phyloP scores from a whole-genome alignment of 1,140 invertebrate genomes.

The Helicoverpa zea region DNA sequence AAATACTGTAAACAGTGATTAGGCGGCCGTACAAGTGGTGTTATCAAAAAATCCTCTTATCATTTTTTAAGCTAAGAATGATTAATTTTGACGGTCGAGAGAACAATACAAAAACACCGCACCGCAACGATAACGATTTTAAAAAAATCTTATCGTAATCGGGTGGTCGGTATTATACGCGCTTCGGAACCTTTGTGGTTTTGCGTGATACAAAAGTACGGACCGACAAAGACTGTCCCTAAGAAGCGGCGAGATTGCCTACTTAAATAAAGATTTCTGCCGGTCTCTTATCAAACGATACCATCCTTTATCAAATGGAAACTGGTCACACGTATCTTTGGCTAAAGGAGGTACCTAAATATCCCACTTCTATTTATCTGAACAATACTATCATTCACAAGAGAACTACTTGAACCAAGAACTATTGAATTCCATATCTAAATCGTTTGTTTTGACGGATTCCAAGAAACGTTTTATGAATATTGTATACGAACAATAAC shows the following conservation, averaged over 20 bases:
- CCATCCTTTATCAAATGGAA: background rate
- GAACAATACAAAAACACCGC: conserved; percentile 67
- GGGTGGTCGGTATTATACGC: conserved; percentile 9
- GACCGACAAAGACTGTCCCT: conserved; percentile 41
- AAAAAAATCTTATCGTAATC: conserved; percentile 31
- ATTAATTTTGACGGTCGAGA: conserved; percentile 65
- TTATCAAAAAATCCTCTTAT: conserved; percentile 72
- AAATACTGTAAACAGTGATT: conserved; percentile 29
- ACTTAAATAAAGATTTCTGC: background rate
- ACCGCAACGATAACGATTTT: conserved; percentile 55
- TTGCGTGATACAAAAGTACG: conserved; percentile 26
- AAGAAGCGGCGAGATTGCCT: conserved; percentile 35
- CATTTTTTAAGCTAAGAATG: conserved; percentile 67
- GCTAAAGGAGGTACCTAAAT: too few species aligned
- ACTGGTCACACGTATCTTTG: too few species aligned
- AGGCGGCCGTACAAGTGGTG: conserved; percentile 13
- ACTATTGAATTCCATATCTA: background rate
- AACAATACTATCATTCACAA: too few species aligned
- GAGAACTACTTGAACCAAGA: too few species aligned
- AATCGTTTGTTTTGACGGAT: background rate
- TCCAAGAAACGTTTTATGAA: conserved; percentile 8
- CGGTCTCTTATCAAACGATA: background rate
- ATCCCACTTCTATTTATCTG: too few species aligned
- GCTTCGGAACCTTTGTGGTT: conserved; percentile 23
- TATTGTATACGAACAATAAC: conserved; percentile 23